phyloP scores from a whole-genome alignment of 1,140 invertebrate species.

The Galendromus occidentalis region DNA sequence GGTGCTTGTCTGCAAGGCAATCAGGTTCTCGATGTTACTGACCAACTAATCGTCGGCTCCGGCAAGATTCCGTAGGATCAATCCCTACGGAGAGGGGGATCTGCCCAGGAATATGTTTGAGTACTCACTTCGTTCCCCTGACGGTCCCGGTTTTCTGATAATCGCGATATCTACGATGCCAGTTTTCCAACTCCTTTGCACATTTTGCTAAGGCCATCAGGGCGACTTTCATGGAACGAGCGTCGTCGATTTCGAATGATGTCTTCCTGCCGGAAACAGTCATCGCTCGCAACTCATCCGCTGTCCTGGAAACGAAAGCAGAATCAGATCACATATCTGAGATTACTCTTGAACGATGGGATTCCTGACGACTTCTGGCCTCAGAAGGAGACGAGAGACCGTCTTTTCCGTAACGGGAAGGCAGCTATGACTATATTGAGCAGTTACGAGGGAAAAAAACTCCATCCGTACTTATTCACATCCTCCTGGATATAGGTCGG shows the following conservation, averaged over 20 bases:
- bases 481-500: not conserved
- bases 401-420: too few species aligned
- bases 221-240: constrained; percentile 1
- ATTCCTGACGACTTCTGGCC: too few species aligned
- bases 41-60: not conserved
- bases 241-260: constrained; percentile 9
- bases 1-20: not conserved
- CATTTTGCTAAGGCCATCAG: not conserved
- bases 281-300: not conserved
- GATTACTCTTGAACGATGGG: too few species aligned
- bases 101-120: not conserved
- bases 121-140: not conserved
- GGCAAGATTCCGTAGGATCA: not conserved
- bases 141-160: not conserved
- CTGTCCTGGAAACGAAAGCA: not conserved
- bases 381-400: too few species aligned
- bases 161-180: not conserved
- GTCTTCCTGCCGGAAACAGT: not conserved
- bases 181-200: not conserved
- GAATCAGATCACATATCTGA: not conserved
- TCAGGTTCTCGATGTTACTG: not conserved
- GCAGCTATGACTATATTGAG: too few species aligned
- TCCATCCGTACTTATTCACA: not conserved
- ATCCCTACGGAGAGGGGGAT: not conserved
- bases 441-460: too few species aligned